A percentile compares a stretch with the other conserved stretches of the same genome.
Conservation (phyloP, 2,797 vertebrate genomes). For the Parauchenoglanis ngamensis region DNA sequence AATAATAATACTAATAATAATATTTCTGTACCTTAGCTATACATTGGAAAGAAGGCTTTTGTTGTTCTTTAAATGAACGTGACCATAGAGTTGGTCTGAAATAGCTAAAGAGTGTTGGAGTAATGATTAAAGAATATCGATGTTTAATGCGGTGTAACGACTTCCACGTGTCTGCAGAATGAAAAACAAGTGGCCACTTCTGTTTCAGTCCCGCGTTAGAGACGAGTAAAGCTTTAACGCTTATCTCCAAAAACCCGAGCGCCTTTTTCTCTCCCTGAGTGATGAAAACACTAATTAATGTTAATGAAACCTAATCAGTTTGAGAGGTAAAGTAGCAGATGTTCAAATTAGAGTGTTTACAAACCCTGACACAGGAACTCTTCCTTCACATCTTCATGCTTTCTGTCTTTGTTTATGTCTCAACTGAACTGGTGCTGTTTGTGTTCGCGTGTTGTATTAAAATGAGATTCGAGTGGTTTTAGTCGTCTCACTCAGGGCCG, state of each 20-base stretch:
- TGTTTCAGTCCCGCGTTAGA: neutral
- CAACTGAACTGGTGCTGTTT: neutral
- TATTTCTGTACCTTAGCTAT: neutral
- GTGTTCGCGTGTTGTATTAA: no score
- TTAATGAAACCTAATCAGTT: conserved; percentile 19
- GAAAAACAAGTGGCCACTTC: conserved; percentile 18
- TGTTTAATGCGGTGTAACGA: neutral
- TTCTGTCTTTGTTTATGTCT: neutral
- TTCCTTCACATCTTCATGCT: neutral
- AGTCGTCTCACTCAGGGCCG: neutral
- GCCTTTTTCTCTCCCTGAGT: neutral
- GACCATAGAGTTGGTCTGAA: neutral
- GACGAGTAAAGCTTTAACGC: neutral
- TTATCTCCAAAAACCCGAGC: neutral
- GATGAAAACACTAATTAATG: conserved; percentile 24
- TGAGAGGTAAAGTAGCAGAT: conserved; percentile 24
- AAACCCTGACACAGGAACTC: conserved; percentile 1
- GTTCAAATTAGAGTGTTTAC: conserved; percentile 29
- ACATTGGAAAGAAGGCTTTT: neutral
- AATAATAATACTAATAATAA: neutral
- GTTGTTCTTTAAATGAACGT: neutral
- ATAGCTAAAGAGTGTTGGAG: neutral
- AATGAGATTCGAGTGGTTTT: neutral
- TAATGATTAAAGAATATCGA: neutral
- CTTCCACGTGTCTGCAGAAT: neutral